Base-by-base conservation (phyloP, 2,797 vertebrate species). In the Synanceia verrucosa region DNA sequence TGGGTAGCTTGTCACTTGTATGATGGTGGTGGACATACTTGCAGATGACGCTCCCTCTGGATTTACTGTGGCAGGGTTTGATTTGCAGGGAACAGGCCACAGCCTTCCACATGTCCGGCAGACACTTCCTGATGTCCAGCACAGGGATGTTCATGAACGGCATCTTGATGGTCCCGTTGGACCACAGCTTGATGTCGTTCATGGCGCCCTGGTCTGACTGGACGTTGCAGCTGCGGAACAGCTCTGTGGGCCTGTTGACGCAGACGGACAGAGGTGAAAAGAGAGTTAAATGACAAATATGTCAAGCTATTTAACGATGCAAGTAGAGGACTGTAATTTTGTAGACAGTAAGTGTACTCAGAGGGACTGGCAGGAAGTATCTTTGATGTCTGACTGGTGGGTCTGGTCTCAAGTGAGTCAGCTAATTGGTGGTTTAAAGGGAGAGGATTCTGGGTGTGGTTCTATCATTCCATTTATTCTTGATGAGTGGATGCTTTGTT, bases 121-220 rank as follows among this genome's bases (percentile, higher is more conserved):
- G 95, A 85, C 98, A 99, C 87, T 95, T 97, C 81, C 94, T 94
- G 85, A 99, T 99, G 91, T 99, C 97, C 77, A 97, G 94, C 79
- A 99, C 98, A 0, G 98, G 98, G 80, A 99, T 98, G 91, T 95
- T 98, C 96, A 99, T 98, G 86, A 98, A 96, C 0, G 97, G 98
- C 98, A 99, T 99, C 93, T 96, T 96, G 87, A 99, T 99, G 13
- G 94, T 98, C 19, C 98, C 98, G 33, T 98, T 99, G 84, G 97
- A 97, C 98, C 98, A 99, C 3, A 99, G 94, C 86, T 97, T 99
- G 91, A 99, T 97, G 90, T 99, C 98, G 52, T 95, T 99, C 96
- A 97, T 96, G 77, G 98, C 98, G 47, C 98, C 98, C 90, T 97
- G 97, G 90, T 99, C 98, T 5, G 98, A 99, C 79, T 99, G 98